Evolutionary conservation across 1,140 invertebrate genomes (phyloP), one percentile per base, ranked within the genome.

Genomic region (Dolichoris vasculosae): DNA sequence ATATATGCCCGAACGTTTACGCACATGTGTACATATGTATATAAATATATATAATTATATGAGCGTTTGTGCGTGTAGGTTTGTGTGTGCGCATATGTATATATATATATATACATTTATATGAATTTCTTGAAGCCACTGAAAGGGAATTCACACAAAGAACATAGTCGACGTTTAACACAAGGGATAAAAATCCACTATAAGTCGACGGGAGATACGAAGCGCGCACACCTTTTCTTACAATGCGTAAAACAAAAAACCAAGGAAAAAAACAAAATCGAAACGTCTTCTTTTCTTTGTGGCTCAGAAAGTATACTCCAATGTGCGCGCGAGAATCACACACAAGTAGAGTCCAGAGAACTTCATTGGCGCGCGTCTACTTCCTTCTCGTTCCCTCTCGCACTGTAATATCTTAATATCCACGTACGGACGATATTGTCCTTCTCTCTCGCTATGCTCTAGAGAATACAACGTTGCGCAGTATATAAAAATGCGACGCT

Each of bases 41-140:
- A 73, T 43, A 73, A 7, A 38, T 73, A 73, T 73, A 43, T 73
- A 73, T 73, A n/a, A 11, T 11, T 64, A 64, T 64, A 64, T n/a
- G 59, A 6, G n/a, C 23, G 26, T 64, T 26, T 64, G 59, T n/a
- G 59, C 6, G n/a, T n/a, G 73, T 48, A 75, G 9, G 40, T n/a
- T 8, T 75, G 13, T 35, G 8, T 55, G 11, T 55, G 43, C 11
- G 73, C n/a, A 17, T 17, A 17, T 77, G 7, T 35, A n/a, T 63
- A 15, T 51, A 15, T 76, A 51, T 77, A 46, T 11, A 32, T 30
- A 43, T 77, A 75, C 13, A n/a, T 51, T 51, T 77, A 77, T 51
- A 51, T n/a, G n/a, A n/a, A 48, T 23, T 55, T 76, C 20, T 55
- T 11, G 2, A 55, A 55, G 6, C 51, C 51, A 20, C 51, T 17